Evolutionary conservation across 2,888 invertebrate genomes (phyloP), one percentile per base, ranked within the genome.

Genomic region (Sphaeridia pumilis): DNA sequence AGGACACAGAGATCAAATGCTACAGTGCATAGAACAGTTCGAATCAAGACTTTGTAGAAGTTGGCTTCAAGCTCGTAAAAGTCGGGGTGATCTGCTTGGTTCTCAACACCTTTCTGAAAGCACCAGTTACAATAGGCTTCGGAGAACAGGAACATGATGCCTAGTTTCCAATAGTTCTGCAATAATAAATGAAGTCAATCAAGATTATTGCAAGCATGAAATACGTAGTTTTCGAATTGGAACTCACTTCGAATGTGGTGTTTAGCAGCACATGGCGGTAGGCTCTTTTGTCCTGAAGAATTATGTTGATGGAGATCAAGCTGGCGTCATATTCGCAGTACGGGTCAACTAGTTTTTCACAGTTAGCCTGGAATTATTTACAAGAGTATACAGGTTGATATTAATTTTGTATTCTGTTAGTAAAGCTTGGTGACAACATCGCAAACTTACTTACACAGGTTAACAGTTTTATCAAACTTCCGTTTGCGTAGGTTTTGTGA

Each of bases 301-400:
- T 77, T 25, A 88, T 73, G 70, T 93, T 92, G 56, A 93, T 83
- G 66, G 87, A 77, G 0, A 89, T 81, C 60, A 92, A 83, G 1
- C 87, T 83, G n/a, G 82, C 78, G 67, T 93, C 93, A 70, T 85
- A 89, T 71, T 93, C 92, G 55, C 92, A 81, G 68, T 92, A 93
- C 69, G 88, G 88, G 70, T 93, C 93, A 1, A 87, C 86, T 14
- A 82, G 70, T 42, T 78, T 74, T 45, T 79, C 78, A 68, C 93
- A 93, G 58, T 76, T 75, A 10, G 76, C 78, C 92, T 92, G 66
- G 68, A 72, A 74, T n/a, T 34, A 45, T 14, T 21, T 31, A 25
- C 31, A 50, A 46, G n/a, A 20, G n/a, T 24, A 4, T 20, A 14
- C 5, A 43, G 5, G 7, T n/a, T n/a, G n/a, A 38, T n/a, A 38